Percentiles rank a stretch among this genome's conserved stretches.
These are phyloP conservation scores for Callipepla squamata DNA, from an alignment of 2,113 vertebrate species.

Conservation along the genomic window DNA sequence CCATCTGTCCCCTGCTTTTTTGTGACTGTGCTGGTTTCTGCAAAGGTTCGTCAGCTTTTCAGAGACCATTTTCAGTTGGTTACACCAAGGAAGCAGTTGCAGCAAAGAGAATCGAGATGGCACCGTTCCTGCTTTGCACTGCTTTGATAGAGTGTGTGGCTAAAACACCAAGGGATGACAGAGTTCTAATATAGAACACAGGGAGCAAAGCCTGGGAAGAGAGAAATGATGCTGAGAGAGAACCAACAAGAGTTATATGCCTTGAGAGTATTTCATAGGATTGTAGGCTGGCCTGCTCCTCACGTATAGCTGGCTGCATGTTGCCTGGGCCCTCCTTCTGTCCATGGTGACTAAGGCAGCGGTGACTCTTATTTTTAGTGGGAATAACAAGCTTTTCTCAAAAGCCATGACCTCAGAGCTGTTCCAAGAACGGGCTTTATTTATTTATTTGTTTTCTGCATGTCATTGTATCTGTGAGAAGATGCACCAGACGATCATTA, in stretches of 20 bases:
- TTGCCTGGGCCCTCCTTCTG: background rate
- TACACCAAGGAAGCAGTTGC: background rate
- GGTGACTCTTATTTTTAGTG: background rate
- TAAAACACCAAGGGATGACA: background rate
- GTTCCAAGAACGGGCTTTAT: background rate
- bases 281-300: background rate
- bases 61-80: background rate
- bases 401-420: background rate
- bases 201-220: background rate
- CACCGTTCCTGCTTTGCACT: background rate
- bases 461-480: background rate
- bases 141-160: background rate
- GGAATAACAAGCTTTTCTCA: background rate
- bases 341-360: background rate
- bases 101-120: accelerated
- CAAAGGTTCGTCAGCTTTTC: background rate
- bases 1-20: background rate
- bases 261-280: background rate
- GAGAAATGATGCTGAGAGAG: background rate
- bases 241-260: background rate
- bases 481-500: background rate
- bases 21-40: background rate
- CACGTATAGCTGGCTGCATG: background rate
- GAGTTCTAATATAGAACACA: background rate
- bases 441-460: background rate